These are phyloP conservation scores for Drosophila auraria DNA, from an alignment of 1,140 invertebrate genomes.

Conservation along the genomic window DNA sequence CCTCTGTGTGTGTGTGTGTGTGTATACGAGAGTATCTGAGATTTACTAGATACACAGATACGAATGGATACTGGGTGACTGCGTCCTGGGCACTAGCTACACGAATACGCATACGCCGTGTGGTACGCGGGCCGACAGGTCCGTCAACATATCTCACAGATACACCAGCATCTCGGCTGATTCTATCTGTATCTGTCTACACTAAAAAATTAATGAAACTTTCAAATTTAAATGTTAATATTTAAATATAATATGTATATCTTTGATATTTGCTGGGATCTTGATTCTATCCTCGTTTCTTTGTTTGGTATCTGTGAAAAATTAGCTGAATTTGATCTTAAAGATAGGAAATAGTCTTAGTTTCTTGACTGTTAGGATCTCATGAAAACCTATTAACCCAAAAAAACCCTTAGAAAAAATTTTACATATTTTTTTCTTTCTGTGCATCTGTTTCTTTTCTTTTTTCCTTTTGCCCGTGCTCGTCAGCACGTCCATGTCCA, in stretches of 20 bases:
- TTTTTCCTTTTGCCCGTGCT: slow-evolving; percentile 44
- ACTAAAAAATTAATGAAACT: not conserved
- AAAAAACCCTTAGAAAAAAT: not conserved
- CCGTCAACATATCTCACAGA: slow-evolving; percentile 64
- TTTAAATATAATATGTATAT: not conserved
- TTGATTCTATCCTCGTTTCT: too few species aligned
- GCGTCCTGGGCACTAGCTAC: slow-evolving; percentile 65
- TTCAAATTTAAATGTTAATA: not conserved
- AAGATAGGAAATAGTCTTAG: too few species aligned
- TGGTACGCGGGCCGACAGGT: slow-evolving; percentile 55
- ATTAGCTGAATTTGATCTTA: too few species aligned
- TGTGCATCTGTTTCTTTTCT: slow-evolving; percentile 27
- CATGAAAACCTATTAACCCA: too few species aligned
- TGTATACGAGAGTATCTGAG: slow-evolving; percentile 58
- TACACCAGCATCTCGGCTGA: slow-evolving; percentile 11
- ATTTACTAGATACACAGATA: slow-evolving; percentile 71
- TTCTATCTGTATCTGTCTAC: slow-evolving; percentile 24
- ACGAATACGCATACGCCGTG: slow-evolving; percentile 72
- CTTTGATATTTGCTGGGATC: not conserved
- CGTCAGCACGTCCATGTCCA: slow-evolving; percentile 69
- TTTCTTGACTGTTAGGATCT: too few species aligned
- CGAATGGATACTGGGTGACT: slow-evolving; percentile 25
- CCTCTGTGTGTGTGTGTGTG: slow-evolving; percentile 52
- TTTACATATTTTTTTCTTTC: not conserved
- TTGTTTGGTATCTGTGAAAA: not conserved